Percentiles rank a stretch among this genome's conserved stretches.
These are phyloP conservation scores for crab-eating macaque (Macaca fascicularis) DNA, from an alignment of 2,113 vertebrate genomes.

Conservation along the genomic window DNA sequence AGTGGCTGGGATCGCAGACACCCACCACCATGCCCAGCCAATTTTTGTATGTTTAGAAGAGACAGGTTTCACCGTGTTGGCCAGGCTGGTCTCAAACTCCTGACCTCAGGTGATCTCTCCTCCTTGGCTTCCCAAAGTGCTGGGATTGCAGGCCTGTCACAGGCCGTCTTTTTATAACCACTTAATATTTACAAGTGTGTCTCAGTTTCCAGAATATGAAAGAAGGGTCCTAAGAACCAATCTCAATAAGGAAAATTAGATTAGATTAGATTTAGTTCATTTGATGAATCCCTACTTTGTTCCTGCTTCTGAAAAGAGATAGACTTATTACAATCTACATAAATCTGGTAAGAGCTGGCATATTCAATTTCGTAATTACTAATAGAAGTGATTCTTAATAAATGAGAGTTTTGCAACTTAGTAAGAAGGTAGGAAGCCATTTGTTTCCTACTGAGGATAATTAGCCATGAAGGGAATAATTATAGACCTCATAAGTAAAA, in stretches of 20 bases:
- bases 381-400: slow-evolving; percentile 28
- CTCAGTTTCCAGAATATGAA: background rate
- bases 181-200: background rate
- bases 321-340: background rate
- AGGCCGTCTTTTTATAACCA: background rate
- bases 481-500: slow-evolving; percentile 39
- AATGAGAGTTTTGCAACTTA: slow-evolving; percentile 12
- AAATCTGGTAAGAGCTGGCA: background rate
- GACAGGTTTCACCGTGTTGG: no score
- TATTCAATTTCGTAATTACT: background rate
- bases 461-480: slow-evolving; percentile 37
- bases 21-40: no score
- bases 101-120: no score
- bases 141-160: no score
- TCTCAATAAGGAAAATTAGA: background rate
- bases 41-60: no score
- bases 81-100: no score
- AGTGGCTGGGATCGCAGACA: no score
- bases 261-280: background rate
- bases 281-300: background rate
- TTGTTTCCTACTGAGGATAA: background rate
- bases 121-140: no score
- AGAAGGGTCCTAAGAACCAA: background rate
- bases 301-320: background rate
- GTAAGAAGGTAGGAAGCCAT: background rate